Evolutionary conservation across 2,113 vertebrate species (phyloP), one percentile per base, ranked within the genome.

Genomic region (Chloropsis cyanopogon): DNA sequence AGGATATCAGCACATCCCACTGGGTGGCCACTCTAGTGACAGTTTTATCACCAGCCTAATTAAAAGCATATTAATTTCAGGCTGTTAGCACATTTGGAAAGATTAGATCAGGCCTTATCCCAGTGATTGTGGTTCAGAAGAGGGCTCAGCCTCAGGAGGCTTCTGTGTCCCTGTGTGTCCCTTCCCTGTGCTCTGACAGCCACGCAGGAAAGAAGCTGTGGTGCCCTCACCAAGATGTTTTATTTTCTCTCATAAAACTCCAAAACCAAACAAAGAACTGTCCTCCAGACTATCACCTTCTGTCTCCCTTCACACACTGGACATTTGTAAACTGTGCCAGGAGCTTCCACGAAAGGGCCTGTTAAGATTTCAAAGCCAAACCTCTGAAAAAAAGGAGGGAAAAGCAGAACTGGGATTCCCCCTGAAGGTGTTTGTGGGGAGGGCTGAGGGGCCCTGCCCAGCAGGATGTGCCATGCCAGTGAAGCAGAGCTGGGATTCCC

Each of bases 71-170:
- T 96, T 94, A 15, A 93, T 95, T 88, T 83, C 80, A 79, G 88
- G 68, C 61, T 88, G 60, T 92, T 94, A 75, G 61, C 76, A 71
- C 37, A 3, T 90, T 90, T 39, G 60, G 60, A n/a, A 88, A 83
- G 90, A 94, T 95, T 96, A 92, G 80, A 60, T 90, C 60, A 64
- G 90, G 68, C 57, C 49, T 73, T 64, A 73, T 20, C 72, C 85
- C 35, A 39, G 57, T 13, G 76, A 59, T 1, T 77, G 90, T 59
- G 71, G 90, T 81, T 96, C 69, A 86, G 14, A 13, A 0, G 1
- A 80, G 56, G 76, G 60, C 93, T 92, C 39, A 16, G 71, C 56
- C 88, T 70, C 68, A 4, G 39, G 85, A 77, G 31, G 60, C 28
- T 77, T 63, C 65, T 26, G 21, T 80, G 75, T 70, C 82, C 85